Conservation (phyloP, 1,140 invertebrate genomes). For the Lepidurus apus region DNA sequence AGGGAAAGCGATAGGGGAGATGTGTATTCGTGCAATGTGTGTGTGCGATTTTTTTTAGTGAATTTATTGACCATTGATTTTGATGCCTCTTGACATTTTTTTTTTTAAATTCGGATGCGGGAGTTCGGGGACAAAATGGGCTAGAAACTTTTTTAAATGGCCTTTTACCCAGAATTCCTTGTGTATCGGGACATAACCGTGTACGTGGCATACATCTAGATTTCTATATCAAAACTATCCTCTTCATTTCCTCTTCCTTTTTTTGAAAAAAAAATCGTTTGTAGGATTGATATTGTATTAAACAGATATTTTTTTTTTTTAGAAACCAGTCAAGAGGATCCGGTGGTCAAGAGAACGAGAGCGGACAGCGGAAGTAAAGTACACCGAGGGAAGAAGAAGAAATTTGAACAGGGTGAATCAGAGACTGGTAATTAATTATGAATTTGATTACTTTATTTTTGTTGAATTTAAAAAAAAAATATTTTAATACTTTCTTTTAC, state of each 20-base stretch:
- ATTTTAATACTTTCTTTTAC: neutral
- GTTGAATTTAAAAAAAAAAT: neutral
- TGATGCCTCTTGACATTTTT: neutral
- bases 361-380: too few species aligned
- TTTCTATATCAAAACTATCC: neutral
- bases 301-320: neutral
- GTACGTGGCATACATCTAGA: constrained; percentile 16
- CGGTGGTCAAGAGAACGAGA: too few species aligned
- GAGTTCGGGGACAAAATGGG: neutral
- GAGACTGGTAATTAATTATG: too few species aligned
- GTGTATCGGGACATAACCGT: neutral
- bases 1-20: neutral
- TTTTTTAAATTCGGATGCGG: neutral
- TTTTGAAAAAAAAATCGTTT: neutral
- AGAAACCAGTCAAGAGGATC: neutral
- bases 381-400: too few species aligned
- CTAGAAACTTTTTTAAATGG: neutral
- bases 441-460: too few species aligned
- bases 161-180: constrained; percentile 18
- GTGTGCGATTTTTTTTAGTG: neutral
- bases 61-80: neutral
- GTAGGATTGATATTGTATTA: neutral
- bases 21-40: constrained; percentile 7
- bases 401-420: too few species aligned
- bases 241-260: neutral